phyloP scores from a whole-genome alignment of 1,140 invertebrate species.

The Laupala kohalensis region DNA sequence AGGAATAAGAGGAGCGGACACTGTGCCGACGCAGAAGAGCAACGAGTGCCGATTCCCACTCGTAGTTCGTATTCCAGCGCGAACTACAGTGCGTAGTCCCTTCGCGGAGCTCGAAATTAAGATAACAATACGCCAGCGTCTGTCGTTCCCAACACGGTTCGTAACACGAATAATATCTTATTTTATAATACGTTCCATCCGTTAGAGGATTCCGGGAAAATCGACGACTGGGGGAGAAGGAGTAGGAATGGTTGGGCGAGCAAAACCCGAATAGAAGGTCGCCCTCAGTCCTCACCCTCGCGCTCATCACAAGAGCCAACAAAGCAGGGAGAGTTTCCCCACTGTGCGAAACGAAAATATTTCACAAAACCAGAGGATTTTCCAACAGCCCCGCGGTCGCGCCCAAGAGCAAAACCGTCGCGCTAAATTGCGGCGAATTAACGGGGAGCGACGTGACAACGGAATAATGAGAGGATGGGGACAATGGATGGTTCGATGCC shows the following conservation, averaged over 20 bases:
- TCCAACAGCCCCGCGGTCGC: not conserved
- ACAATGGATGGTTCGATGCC: too few relatives aligned
- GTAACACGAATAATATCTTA: not conserved
- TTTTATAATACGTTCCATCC: not conserved
- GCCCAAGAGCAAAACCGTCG: not conserved
- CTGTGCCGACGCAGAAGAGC: too few relatives aligned
- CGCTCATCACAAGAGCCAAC: not conserved
- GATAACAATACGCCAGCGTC: not conserved
- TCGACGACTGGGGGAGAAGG: not conserved
- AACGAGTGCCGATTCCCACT: too few relatives aligned
- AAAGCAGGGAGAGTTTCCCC: not conserved
- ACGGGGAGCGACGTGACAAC: not conserved
- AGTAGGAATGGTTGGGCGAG: too few relatives aligned
- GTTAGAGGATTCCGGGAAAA: not conserved
- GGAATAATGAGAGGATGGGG: too few relatives aligned
- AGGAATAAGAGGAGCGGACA: too few relatives aligned
- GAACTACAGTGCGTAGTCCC: too few relatives aligned
- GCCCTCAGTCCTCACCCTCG: too few relatives aligned
- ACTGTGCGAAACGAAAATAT: not conserved
- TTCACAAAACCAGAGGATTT: not conserved
- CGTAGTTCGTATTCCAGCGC: too few relatives aligned
- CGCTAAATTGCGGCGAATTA: not conserved
- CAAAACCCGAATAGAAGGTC: too few relatives aligned
- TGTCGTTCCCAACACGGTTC: not conserved
- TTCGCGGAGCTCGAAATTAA: not conserved